phyloP scores from a whole-genome alignment of 1,140 invertebrate genomes.

The Drosophila albomicans region DNA sequence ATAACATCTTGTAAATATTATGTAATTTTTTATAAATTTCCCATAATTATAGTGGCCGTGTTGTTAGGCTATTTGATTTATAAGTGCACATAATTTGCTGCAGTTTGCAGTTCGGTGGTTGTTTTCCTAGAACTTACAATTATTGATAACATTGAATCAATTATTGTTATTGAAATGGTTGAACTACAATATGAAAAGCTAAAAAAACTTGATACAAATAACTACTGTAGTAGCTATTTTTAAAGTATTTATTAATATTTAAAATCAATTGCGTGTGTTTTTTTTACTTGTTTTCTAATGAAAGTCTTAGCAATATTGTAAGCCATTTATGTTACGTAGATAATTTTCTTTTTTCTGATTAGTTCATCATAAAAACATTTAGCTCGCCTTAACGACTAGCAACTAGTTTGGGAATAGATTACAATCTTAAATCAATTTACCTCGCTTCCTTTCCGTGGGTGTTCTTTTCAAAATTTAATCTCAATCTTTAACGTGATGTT shows the following conservation, averaged over 20 bases:
- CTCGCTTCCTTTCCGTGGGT: neutral
- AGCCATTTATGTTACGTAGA: neutral
- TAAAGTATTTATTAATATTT: too few relatives aligned
- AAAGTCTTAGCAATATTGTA: neutral
- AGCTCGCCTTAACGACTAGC: neutral
- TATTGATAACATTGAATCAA: slow-evolving; percentile 32
- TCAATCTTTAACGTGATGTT: neutral
- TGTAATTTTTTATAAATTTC: slow-evolving; percentile 80
- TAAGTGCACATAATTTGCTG: slow-evolving; percentile 65
- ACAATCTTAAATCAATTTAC: slow-evolving; percentile 11
- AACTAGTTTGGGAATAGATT: neutral
- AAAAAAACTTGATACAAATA: too few relatives aligned
- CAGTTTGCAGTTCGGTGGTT: slow-evolving; percentile 53
- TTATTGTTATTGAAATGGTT: slow-evolving; percentile 1
- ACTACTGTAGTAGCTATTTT: too few relatives aligned
- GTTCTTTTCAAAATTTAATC: neutral
- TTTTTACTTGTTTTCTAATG: too few relatives aligned
- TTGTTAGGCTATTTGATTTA: slow-evolving; percentile 78
- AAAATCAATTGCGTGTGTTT: too few relatives aligned
- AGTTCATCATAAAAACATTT: neutral
- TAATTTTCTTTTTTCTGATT: neutral
- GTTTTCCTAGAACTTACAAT: slow-evolving; percentile 24
- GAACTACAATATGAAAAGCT: neutral
- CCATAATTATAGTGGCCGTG: slow-evolving; percentile 71
- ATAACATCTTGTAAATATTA: slow-evolving; percentile 83